Base-by-base conservation (phyloP, 2,113 vertebrate species). In the Dolichotis patagonum region DNA sequence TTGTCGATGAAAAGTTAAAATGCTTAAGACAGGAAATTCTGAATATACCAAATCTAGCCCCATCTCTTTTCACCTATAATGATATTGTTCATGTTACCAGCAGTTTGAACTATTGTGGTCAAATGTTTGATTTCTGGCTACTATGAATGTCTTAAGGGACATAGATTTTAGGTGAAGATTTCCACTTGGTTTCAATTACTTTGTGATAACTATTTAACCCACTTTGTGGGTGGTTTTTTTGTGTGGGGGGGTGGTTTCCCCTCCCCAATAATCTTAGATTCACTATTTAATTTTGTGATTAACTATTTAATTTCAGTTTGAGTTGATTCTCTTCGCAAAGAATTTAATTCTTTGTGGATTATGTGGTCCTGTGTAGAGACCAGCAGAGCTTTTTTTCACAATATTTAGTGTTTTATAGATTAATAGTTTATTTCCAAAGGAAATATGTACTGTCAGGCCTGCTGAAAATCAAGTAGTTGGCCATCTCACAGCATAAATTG, bases 11-110 rank as follows among this genome's bases (percentile, higher is more conserved):
- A 86, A 96, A 95, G 77, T 82, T 77, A 63, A 96, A 95, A 92
- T 94, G 96, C 98, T 93, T 88, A 95, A 97, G 83, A 77, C 80
- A 90, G 96, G 92, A 96, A 90, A 97, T 97, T 81, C 91, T 60
- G 69, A 85, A 77, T 80, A 54, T 82, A 88, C 49, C 90, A 94
- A 94, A 96, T 71, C 91, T 60, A 82, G 90, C 91, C 94, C 95
- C 62, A 96, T 89, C 95, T 56, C 54, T 19, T 56, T 56, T 56
- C 14, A 96, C 96, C 97, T 81, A 0, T 11, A 46, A 4, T 1
- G 60, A 3, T 20, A 22, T 26, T 2, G 89, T 92, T 96, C 81
- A 91, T 91, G 54, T 97, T 94, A 16, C 78, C 69, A 82, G 96
- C 91, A 78, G 92, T 85, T 84, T 93, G 75, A 85, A 95, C 87